Evolutionary conservation across 2,888 invertebrate species (phyloP).

Genomic region (Amphimallon solstitiale): DNA sequence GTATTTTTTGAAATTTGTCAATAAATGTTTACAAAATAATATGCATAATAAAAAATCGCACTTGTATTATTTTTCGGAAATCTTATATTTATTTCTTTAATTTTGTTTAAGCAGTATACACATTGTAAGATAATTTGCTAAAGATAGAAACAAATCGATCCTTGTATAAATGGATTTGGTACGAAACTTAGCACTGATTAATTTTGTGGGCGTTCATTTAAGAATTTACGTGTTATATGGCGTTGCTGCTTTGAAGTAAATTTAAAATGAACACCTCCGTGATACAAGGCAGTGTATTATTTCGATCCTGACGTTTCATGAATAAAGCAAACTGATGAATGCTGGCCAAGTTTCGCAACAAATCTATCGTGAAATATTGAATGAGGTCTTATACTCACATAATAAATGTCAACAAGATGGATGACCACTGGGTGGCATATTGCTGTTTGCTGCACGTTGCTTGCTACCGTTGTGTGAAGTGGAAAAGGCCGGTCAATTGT

Average conservation of each 20-base stretch:
- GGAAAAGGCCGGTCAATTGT: conserved; percentile 46
- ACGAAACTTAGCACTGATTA: not conserved
- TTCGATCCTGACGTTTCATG: conserved; percentile 17
- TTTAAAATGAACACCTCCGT: conserved; percentile 12
- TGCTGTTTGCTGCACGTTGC: conserved; percentile 39
- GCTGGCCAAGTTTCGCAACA: conserved; percentile 33
- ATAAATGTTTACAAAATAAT: too few relatives aligned
- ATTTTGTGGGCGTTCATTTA: not conserved
- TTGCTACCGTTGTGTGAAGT: conserved; percentile 31
- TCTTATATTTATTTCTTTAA: too few relatives aligned
- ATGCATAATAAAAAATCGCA: too few relatives aligned
- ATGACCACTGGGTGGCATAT: conserved; percentile 55
- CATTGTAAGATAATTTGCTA: too few relatives aligned
- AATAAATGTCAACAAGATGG: conserved; percentile 58
- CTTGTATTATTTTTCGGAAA: too few relatives aligned
- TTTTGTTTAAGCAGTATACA: too few relatives aligned
- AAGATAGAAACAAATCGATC: too few relatives aligned
- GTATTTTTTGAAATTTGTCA: too few relatives aligned
- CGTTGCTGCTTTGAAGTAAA: not conserved
- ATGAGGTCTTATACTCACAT: conserved; percentile 51
- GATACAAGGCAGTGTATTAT: conserved; percentile 3
- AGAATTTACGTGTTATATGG: not conserved
- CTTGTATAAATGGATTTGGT: not conserved
- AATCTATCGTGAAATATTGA: conserved; percentile 40
- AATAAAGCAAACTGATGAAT: conserved; percentile 18